A percentile compares a stretch with the other conserved stretches of the same genome.
Conservation (phyloP, 1,140 invertebrate genomes). For the Antheraea mylitta region DNA sequence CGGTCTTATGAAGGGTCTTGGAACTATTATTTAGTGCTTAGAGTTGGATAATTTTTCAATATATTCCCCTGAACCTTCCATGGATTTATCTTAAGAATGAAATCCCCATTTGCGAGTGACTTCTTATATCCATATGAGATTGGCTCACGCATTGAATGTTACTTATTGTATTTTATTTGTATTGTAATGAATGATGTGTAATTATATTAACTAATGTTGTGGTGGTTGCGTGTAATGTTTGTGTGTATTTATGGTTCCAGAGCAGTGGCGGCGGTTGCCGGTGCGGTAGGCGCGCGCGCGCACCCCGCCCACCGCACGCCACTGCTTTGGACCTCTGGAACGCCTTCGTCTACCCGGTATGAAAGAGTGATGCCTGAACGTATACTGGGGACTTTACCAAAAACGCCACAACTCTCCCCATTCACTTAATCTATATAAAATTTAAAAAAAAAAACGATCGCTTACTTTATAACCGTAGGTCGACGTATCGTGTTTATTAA, state of each 20-base stretch:
- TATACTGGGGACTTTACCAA: slow-evolving; percentile 10
- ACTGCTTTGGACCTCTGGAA: slow-evolving; percentile 80
- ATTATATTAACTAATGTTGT: not conserved
- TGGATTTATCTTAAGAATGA: no score
- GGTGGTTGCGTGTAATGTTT: slow-evolving; percentile 49
- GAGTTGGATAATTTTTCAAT: no score
- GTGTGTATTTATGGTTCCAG: slow-evolving; percentile 78
- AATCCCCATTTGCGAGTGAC: no score
- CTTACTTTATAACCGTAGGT: not conserved
- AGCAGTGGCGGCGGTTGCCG: slow-evolving; percentile 79
- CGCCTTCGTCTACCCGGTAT: slow-evolving; percentile 79
- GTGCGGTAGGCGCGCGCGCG: slow-evolving; percentile 73
- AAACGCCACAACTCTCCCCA: not conserved
- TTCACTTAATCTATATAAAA: not conserved
- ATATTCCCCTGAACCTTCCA: no score
- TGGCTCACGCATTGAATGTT: no score
- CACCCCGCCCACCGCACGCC: slow-evolving; percentile 76
- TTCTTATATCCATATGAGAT: no score
- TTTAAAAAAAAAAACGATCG: not conserved
- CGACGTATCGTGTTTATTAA: not conserved
- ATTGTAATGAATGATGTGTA: no score
- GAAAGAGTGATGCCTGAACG: slow-evolving; percentile 70
- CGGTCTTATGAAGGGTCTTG: no score
- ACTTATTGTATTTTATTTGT: no score
- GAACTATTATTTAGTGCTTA: no score